Evolutionary conservation across 2,797 vertebrate species (phyloP).

Genomic region (Xenops minutus): DNA sequence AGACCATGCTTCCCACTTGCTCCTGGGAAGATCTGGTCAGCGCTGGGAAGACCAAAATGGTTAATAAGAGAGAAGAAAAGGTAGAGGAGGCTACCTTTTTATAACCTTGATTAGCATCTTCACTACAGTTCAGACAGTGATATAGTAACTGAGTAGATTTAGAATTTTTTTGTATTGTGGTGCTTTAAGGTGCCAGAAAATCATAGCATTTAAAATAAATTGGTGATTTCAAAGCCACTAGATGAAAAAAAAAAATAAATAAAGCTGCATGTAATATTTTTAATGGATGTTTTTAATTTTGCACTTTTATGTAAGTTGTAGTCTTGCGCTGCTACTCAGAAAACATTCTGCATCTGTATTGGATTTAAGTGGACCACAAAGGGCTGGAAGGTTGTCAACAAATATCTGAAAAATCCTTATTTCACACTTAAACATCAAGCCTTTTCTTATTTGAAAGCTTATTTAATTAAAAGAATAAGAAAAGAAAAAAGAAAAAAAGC

Average conservation of each 20-base stretch:
- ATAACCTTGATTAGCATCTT: background rate
- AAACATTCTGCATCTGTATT: background rate
- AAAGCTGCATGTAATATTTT: background rate
- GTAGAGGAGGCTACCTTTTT: background rate
- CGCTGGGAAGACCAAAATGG: background rate
- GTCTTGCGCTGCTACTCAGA: background rate
- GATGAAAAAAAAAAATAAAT: background rate
- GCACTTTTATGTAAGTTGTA: accelerated
- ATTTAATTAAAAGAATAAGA: background rate
- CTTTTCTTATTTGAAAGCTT: background rate
- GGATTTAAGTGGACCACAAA: background rate
- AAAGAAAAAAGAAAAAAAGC: accelerated
- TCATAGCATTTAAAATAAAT: background rate
- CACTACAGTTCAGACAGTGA: background rate
- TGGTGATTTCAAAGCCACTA: background rate
- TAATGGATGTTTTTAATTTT: background rate
- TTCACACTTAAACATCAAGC: background rate
- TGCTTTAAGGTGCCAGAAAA: background rate
- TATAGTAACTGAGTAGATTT: background rate
- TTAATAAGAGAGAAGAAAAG: background rate
- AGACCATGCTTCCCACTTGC: background rate
- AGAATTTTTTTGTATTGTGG: background rate
- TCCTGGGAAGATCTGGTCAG: background rate
- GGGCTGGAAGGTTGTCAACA: background rate
- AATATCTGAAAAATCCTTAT: background rate